phyloP scores from a whole-genome alignment of 1,140 invertebrate genomes.

The Aphidius gifuensis region DNA sequence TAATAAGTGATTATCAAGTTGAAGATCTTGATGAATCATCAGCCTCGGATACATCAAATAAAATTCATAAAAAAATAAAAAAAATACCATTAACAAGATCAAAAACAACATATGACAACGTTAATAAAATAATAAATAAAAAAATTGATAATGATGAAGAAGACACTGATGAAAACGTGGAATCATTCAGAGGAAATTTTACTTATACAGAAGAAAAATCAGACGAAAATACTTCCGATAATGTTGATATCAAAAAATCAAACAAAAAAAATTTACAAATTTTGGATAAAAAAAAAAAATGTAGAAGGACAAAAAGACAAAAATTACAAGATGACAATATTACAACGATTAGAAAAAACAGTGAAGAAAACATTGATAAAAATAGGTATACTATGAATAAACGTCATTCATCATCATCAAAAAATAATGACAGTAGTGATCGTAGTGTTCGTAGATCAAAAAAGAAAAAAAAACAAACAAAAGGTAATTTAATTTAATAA shows the following conservation, averaged over 20 bases:
- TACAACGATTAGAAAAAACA: constrained; percentile 15
- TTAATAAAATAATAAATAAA: too few species aligned
- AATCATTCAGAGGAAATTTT: constrained; percentile 16
- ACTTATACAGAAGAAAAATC: constrained; percentile 15
- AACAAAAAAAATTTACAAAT: background rate
- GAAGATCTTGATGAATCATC: too few species aligned
- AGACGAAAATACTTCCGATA: constrained; percentile 17
- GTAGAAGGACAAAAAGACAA: constrained; percentile 16
- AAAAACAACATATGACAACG: too few species aligned
- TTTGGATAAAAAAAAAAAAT: constrained; percentile 9
- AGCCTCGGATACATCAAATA: too few species aligned
- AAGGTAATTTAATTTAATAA: constrained; percentile 1
- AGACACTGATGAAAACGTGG: constrained; percentile 11
- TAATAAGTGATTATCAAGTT: too few species aligned
- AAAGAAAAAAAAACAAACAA: constrained; percentile 5
- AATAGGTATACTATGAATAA: constrained; percentile 16
- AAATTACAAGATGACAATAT: constrained; percentile 12
- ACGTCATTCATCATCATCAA: background rate
- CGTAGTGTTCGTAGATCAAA: background rate
- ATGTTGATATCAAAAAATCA: constrained; percentile 9
- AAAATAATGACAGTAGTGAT: constrained; percentile 2
- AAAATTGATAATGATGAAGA: constrained; percentile 15
- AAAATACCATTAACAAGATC: too few species aligned
- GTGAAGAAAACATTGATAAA: constrained; percentile 21
- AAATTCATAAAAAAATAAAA: too few species aligned